A percentile compares a stretch with the other conserved stretches of the same genome.
Conservation (phyloP, 2,797 vertebrate species). For the Brachyalestes nurse region DNA sequence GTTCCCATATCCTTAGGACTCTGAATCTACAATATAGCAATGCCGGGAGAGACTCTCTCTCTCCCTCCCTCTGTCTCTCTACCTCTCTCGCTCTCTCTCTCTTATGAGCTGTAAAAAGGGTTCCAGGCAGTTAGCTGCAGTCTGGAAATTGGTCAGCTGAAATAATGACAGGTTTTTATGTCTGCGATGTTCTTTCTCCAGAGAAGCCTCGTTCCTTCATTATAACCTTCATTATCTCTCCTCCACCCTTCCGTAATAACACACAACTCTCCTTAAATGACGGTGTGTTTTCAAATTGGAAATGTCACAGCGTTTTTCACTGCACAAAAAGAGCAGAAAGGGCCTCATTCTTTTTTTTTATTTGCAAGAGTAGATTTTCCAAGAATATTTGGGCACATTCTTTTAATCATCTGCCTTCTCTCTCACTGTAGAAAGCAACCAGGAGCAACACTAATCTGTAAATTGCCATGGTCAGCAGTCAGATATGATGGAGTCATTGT, state of each 20-base stretch:
- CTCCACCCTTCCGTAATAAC: conserved; percentile 32
- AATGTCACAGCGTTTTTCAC: conserved; percentile 6
- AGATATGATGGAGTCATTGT: conserved; percentile 6
- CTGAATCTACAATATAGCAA: neutral
- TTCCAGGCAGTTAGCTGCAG: conserved; percentile 26
- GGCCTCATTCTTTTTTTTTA: neutral
- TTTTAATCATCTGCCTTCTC: neutral
- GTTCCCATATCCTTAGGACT: neutral
- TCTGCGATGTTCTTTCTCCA: conserved; percentile 4
- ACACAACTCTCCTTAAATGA: conserved; percentile 15
- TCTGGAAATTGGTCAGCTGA: conserved; percentile 35
- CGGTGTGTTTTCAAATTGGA: conserved; percentile 13
- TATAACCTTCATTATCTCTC: conserved; percentile 5
- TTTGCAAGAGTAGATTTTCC: neutral
- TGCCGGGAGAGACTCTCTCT: neutral
- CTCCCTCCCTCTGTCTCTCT: neutral
- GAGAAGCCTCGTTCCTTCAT: neutral
- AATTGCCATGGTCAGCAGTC: conserved; percentile 7
- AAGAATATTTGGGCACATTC: neutral
- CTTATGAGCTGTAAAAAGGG: conserved; percentile 1
- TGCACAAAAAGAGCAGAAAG: neutral
- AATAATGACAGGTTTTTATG: conserved; percentile 34
- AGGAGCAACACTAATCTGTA: neutral
- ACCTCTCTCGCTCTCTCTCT: neutral
- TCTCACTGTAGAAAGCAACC: neutral